A percentile compares a stretch with the other conserved stretches of the same genome.
Conservation (phyloP, 2,113 vertebrate genomes). For the Arenaria interpres region DNA sequence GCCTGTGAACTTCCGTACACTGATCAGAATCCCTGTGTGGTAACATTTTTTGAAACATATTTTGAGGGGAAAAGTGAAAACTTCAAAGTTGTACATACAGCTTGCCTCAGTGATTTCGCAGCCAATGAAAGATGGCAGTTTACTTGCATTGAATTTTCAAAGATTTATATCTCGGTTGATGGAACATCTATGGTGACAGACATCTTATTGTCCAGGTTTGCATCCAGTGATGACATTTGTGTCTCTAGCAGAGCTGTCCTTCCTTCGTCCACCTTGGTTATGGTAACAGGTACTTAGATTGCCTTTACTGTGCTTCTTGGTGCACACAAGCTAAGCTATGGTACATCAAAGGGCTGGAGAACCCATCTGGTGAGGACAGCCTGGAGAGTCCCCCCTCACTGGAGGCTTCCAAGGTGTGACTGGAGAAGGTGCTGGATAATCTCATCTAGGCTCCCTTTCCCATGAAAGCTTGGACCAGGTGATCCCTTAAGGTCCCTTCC, state of each 20-base stretch:
- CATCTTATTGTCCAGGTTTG: not conserved
- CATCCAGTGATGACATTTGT: not conserved
- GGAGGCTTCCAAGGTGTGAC: not conserved
- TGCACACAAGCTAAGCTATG: not conserved
- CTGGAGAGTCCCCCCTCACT: not conserved
- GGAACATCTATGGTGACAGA: not conserved
- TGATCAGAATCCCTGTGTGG: not conserved
- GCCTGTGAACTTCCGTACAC: not conserved
- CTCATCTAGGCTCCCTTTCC: not conserved
- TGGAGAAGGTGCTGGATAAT: not conserved
- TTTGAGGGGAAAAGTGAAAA: not conserved
- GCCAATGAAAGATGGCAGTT: not conserved
- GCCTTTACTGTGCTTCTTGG: not conserved
- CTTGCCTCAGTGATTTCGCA: not conserved
- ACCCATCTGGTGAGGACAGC: not conserved
- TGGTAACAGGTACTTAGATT: not conserved
- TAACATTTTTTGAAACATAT: not conserved
- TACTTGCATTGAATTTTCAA: not conserved
- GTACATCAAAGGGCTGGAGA: not conserved
- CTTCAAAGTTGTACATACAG: fast-evolving
- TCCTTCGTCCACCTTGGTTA: not conserved
- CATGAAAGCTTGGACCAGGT: not conserved
- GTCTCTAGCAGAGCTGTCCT: not conserved
- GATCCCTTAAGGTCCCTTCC: not conserved
- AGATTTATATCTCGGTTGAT: not conserved